Evolutionary conservation across 2,113 vertebrate species (phyloP).

Genomic region (Pandion haliaetus): DNA sequence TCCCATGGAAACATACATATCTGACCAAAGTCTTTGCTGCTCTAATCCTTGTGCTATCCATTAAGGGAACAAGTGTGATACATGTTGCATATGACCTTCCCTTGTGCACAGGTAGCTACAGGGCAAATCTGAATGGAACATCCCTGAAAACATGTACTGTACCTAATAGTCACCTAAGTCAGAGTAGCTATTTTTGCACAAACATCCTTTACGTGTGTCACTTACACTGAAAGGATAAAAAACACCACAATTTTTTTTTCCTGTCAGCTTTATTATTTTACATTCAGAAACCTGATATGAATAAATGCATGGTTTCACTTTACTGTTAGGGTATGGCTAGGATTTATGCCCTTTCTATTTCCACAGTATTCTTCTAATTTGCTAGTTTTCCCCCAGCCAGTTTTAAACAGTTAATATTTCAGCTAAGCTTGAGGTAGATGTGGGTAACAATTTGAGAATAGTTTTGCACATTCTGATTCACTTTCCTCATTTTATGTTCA

Average conservation of each 20-base stretch:
- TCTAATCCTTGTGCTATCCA: neutral
- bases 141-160: neutral
- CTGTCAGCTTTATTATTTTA: neutral
- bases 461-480: neutral
- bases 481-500: neutral
- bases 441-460: neutral
- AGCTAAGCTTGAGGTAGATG: neutral
- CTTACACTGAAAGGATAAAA: conserved; percentile 1
- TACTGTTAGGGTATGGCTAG: neutral
- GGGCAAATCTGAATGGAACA: neutral
- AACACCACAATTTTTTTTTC: neutral
- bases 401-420: neutral
- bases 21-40: neutral
- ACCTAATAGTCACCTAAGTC: neutral
- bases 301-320: conserved; percentile 10
- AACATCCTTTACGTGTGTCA: neutral
- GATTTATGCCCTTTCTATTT: conserved; percentile 13
- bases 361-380: neutral
- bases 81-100: neutral
- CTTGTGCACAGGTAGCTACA: neutral
- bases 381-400: neutral
- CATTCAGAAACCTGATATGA: neutral
- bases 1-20: neutral
- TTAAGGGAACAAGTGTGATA: neutral
- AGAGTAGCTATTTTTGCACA: neutral